Evolutionary conservation across 1,140 invertebrate species (phyloP), one percentile per base, ranked within the genome.

Genomic region (Adoxophyes honmai): DNA sequence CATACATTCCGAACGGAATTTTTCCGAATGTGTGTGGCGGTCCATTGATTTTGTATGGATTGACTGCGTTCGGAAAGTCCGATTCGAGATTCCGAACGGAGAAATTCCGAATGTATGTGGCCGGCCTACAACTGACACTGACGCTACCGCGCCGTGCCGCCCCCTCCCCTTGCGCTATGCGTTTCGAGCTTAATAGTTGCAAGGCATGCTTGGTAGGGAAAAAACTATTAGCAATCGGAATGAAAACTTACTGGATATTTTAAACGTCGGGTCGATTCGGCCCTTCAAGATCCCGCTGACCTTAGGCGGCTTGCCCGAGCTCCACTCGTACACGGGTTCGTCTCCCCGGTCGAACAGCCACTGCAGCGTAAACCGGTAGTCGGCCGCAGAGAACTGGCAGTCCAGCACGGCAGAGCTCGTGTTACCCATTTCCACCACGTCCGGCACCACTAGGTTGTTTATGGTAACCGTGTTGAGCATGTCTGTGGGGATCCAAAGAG

Each of bases 371-470:
- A 54, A 55, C 10, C 39, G 18, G 0, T 48, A 15, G 9, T 36
- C 36, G 8, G 10, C 7, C 7, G 34, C 37, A 15, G 53, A 34
- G 34, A 39, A 59, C 11, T 55, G 33, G 51, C 62, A 64, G 51
- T 60, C 54, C 16, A 64, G 10, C 9, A 57, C 18, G 7, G 44
- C 48, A 13, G 14, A 13, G 3, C n/a, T 48, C 8, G 51, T 28
- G 21, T 37, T 21, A 11, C 57, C 56, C 33, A 28, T 44, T 33
- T 63, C 53, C 18, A 60, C 51, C 18, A 60, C 8, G 0, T 56
- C 62, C 9, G 62, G 62, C 0, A 64, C 37, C 11, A 53, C 14
- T 6, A 63, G 8, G 10, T 63, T 56, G 15, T 58, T 35, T 54
- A 62, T 54, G 52, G 57, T 15, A 11, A 52, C 36, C 14, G 48